phyloP scores from a whole-genome alignment of 2,797 vertebrate genomes.

The Aselliscus stoliczkanus region DNA sequence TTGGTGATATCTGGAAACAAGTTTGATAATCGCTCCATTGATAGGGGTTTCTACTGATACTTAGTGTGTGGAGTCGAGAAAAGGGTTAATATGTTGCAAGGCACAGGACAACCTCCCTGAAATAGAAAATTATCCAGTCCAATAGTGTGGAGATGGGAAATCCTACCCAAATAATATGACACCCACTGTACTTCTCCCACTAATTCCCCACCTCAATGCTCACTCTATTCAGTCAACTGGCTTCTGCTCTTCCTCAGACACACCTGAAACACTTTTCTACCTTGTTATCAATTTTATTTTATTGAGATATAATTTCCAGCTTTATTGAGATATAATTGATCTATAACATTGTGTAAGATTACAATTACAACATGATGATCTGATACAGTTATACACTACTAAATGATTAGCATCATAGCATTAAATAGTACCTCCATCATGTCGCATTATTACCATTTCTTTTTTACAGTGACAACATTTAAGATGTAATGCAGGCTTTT shows the following conservation, averaged over 20 bases:
- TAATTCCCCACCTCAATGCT: background rate
- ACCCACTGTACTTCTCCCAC: background rate
- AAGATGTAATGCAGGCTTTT: background rate
- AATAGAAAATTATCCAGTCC: background rate
- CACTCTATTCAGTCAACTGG: background rate
- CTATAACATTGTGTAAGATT: background rate
- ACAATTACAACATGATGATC: background rate
- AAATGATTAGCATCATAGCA: background rate
- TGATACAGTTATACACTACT: background rate
- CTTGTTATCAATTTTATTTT: background rate
- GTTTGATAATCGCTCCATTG: background rate
- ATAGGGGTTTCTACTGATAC: fast-evolving
- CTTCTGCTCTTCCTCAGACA: background rate
- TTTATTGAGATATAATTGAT: background rate
- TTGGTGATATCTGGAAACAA: background rate
- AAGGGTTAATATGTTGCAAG: background rate
- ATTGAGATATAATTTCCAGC: too few relatives aligned
- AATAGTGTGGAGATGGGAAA: background rate
- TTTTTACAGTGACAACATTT: background rate
- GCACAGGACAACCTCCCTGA: fast-evolving
- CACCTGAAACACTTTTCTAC: background rate
- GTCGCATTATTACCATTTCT: background rate
- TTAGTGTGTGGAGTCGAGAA: background rate
- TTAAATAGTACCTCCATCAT: background rate
- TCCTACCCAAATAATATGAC: background rate